Base-by-base conservation (phyloP, 2,888 invertebrate species). In the Chrysolina americana region DNA sequence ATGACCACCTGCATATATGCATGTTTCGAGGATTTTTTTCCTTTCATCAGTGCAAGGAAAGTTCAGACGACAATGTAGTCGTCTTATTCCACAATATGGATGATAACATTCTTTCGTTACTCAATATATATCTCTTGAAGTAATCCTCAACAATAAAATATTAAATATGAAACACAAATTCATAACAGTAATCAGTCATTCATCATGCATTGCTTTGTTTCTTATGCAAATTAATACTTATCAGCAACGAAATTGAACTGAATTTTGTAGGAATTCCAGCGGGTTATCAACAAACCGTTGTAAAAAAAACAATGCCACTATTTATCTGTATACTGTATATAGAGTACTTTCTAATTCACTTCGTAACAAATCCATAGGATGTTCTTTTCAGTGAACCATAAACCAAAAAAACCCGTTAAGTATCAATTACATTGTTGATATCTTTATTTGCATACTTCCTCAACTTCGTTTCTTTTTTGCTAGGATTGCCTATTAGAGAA, bases 361-460 rank as follows among this genome's bases (percentile, higher is more conserved):
- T 48, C 41, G 41, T 48, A 41, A 50, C 48, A 41, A 50, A 68
- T 68, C 53, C 41, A 36, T 36, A 50, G 36, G 64, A 70, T 63
- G 70, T 65, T 72, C 48, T 56, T 64, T 23, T 69, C 70, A 74
- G 44, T 68, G 68, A 68, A 74, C 71, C 71, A 71, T 68, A 71
- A 74, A 71, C 48, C 68, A 70, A 68, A 71, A 71, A 74, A 66
- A 64, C 15, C 62, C 68, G 65, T 44, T 62, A 48, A 70, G 66
- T 66, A 50, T 74, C 62, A 74, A 74, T 74, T 70, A 70, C 63
- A 66, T 66, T 74, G 66, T 70, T 50, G 66, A 74, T 66, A 63
- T 50, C 62, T 74, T 53, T 53, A 74, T 74, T 70, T 70, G 70
- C 74, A 68, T 74, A 72, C 71, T 71, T 74, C 71, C 74, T 80